Evolutionary conservation across 2,797 vertebrate genomes (phyloP).

Genomic region (Echiichthys vipera): DNA sequence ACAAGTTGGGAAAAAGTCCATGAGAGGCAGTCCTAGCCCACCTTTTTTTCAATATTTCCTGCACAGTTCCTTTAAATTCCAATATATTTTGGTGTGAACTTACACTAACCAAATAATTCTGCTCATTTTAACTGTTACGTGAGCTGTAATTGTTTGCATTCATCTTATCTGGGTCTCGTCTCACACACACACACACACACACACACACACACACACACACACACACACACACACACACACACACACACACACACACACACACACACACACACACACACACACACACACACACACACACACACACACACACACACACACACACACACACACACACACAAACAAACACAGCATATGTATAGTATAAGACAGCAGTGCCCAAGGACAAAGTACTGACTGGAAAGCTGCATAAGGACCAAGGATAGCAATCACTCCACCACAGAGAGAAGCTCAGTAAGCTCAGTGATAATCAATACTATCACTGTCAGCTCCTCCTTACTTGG

Average conservation of each 20-base stretch:
- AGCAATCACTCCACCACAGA: slow-evolving; percentile 30
- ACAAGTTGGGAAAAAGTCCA: too few species aligned
- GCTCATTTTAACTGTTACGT: not conserved
- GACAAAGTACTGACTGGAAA: slow-evolving; percentile 11
- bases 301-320: not conserved
- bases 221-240: not conserved
- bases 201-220: too few species aligned
- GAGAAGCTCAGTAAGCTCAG: slow-evolving; percentile 25
- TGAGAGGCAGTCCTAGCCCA: too few species aligned
- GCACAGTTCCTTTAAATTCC: not conserved
- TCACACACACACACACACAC: not conserved
- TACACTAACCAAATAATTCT: not conserved
- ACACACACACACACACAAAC: not conserved
- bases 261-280: too few species aligned
- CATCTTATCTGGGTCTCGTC: slow-evolving; percentile 10
- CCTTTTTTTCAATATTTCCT: too few species aligned
- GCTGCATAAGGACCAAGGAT: slow-evolving; percentile 3
- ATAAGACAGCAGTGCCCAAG: slow-evolving; percentile 20
- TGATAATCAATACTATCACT: slow-evolving; percentile 60
- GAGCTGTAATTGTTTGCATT: slow-evolving; percentile 4
- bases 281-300: too few species aligned
- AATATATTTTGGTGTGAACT: not conserved
- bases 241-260: not conserved
- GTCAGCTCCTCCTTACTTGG: slow-evolving; percentile 47
- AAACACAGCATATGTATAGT: not conserved